phyloP scores from a whole-genome alignment of 1,140 invertebrate species.

The Homalodisca vitripennis region DNA sequence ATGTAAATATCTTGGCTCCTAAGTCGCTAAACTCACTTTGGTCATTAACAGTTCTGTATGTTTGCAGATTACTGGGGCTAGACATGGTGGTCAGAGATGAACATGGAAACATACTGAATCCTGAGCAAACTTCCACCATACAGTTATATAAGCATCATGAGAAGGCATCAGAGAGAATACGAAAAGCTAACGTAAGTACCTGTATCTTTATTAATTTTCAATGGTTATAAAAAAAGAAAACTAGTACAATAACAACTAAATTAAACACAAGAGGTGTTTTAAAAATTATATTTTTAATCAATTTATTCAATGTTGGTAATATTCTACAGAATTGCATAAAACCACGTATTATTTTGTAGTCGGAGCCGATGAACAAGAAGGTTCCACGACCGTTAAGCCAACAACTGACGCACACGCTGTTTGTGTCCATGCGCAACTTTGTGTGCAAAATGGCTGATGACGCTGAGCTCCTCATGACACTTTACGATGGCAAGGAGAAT shows the following conservation, averaged over 20 bases:
- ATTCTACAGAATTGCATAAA: too few species aligned
- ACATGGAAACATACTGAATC: slow-evolving; percentile 75
- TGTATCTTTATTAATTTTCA: too few species aligned
- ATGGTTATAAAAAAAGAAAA: too few species aligned
- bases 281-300: too few species aligned
- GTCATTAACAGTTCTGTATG: neutral
- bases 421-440: slow-evolving; percentile 70
- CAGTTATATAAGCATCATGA: slow-evolving; percentile 76
- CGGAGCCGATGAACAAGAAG: slow-evolving; percentile 50
- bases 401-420: slow-evolving; percentile 61
- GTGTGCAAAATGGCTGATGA: slow-evolving; percentile 80
- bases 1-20: neutral
- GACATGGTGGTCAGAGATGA: slow-evolving; percentile 85
- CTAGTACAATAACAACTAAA: too few species aligned
- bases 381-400: slow-evolving; percentile 48
- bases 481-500: slow-evolving; percentile 77
- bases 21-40: neutral
- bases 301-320: too few species aligned
- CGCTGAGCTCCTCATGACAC: slow-evolving; percentile 73
- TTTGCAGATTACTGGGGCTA: slow-evolving; percentile 58
- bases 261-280: too few species aligned
- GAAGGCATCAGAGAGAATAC: slow-evolving; percentile 65
- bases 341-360: slow-evolving; percentile 43
- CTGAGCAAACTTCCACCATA: slow-evolving; percentile 72
- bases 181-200: slow-evolving; percentile 49